These are phyloP conservation scores for Girardinus metallicus DNA, from an alignment of 2,797 vertebrate species.

Conservation along the genomic window DNA sequence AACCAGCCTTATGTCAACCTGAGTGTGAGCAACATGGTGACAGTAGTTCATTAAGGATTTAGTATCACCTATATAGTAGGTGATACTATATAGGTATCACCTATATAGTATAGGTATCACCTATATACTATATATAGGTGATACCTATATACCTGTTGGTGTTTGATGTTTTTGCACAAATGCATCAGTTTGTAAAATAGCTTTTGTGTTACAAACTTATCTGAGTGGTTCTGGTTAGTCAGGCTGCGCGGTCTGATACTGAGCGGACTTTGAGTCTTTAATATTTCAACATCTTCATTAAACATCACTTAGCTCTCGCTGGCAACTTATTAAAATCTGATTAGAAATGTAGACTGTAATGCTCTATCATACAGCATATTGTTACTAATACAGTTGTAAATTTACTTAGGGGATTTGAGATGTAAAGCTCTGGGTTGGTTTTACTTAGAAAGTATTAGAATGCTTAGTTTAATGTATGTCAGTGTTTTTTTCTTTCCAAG, in stretches of 20 bases:
- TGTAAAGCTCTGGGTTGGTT: neutral
- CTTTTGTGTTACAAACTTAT: neutral
- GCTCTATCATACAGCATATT: neutral
- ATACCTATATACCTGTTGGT: too few species aligned
- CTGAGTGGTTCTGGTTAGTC: neutral
- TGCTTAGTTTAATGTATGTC: neutral
- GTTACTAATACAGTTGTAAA: neutral
- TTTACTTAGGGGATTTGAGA: neutral
- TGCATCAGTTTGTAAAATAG: neutral
- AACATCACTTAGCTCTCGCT: neutral
- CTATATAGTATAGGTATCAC: too few species aligned
- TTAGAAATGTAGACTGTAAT: neutral
- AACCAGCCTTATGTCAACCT: neutral
- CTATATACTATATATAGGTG: too few species aligned
- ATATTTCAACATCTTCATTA: neutral
- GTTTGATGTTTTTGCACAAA: neutral
- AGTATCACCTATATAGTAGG: neutral
- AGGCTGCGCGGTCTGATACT: neutral
- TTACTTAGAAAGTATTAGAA: neutral
- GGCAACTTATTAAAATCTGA: neutral
- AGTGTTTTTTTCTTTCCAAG: neutral
- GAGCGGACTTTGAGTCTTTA: neutral
- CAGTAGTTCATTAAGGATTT: neutral
- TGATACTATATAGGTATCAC: too few species aligned
- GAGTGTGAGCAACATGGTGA: neutral